A percentile compares a stretch with the other conserved stretches of the same genome.
Evolutionary conservation across 2,797 vertebrate species (phyloP).

Genomic region (Antrozous pallidus): DNA sequence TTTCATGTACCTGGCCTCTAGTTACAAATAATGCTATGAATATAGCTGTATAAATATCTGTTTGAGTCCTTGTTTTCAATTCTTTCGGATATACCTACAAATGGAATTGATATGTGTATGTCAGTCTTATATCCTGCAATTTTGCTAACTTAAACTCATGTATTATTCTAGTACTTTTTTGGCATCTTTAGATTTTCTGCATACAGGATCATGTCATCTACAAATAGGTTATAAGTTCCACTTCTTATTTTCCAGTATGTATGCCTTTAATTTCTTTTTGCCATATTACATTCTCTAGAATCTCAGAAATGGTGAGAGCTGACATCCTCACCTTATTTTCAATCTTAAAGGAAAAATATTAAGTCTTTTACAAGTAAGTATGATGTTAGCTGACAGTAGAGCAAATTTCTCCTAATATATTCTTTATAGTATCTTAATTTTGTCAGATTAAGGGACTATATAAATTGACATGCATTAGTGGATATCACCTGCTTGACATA

Average conservation of each 20-base stretch:
- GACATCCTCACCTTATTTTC: neutral
- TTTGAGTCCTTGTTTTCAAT: neutral
- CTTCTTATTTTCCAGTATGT: neutral
- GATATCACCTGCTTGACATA: neutral
- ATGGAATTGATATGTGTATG: neutral
- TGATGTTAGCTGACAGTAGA: neutral
- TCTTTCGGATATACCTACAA: neutral
- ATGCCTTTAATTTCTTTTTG: neutral
- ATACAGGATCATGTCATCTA: neutral
- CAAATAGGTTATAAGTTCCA: neutral
- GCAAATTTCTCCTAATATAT: neutral
- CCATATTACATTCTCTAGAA: neutral
- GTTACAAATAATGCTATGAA: neutral
- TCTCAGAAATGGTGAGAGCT: neutral
- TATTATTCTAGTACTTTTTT: neutral
- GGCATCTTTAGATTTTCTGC: neutral
- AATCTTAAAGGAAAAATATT: neutral
- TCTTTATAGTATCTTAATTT: neutral
- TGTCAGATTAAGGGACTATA: neutral
- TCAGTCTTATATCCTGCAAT: neutral
- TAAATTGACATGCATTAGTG: neutral
- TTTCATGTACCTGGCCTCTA: too few species aligned
- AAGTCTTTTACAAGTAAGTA: neutral
- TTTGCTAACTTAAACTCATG: neutral
- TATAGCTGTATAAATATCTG: neutral